phyloP scores from a whole-genome alignment of 2,113 vertebrate species.

The Sceloporus undulatus region DNA sequence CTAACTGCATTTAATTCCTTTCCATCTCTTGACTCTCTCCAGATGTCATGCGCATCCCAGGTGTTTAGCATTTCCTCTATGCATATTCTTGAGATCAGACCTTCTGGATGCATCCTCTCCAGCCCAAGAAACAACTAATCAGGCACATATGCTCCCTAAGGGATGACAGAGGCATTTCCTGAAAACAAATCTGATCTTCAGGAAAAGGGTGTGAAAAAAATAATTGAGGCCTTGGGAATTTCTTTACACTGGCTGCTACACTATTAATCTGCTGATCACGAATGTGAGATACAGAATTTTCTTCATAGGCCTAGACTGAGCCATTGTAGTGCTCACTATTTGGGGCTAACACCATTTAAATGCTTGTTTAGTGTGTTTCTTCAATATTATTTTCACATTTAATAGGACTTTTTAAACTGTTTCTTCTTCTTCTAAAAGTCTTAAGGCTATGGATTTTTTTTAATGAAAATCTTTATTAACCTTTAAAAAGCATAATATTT shows the following conservation, averaged over 20 bases:
- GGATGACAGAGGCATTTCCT: background rate
- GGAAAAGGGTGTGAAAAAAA: background rate
- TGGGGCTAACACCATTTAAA: background rate
- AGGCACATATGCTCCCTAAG: background rate
- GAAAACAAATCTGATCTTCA: slow-evolving; percentile 1
- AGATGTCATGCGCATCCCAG: background rate
- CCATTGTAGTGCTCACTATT: background rate
- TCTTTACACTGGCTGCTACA: background rate
- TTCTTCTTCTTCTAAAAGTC: too few relatives aligned
- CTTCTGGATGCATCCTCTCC: background rate
- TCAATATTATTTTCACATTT: too few relatives aligned
- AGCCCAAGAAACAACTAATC: slow-evolving; percentile 9
- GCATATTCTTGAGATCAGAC: slow-evolving; percentile 15
- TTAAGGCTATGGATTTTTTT: too few relatives aligned
- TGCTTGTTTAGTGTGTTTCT: too few relatives aligned
- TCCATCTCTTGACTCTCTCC: background rate
- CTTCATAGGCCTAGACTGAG: too few relatives aligned
- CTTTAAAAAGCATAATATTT: too few relatives aligned
- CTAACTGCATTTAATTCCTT: background rate
- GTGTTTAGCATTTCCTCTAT: background rate
- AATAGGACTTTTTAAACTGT: too few relatives aligned
- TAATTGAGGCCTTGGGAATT: background rate
- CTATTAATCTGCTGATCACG: background rate
- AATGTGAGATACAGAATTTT: background rate
- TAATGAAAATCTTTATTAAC: too few relatives aligned